Percentiles rank a stretch among this genome's conserved stretches.
Conservation (phyloP, 1,140 invertebrate species). For the Lordiphosa stackelbergi region DNA sequence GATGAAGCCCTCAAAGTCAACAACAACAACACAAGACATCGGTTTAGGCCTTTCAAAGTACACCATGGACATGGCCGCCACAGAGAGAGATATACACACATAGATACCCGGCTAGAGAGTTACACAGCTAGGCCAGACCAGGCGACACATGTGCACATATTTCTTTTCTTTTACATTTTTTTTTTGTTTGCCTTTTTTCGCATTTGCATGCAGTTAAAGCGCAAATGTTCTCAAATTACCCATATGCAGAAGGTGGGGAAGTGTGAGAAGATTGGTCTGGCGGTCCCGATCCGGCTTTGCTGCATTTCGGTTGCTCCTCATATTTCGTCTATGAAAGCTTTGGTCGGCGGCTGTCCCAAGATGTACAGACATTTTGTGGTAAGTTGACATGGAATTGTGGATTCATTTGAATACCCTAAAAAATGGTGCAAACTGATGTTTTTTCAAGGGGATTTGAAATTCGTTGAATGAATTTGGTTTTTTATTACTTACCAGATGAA, state of each 20-base stretch:
- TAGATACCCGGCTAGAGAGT: slow-evolving; percentile 15
- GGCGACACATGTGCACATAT: slow-evolving; percentile 65
- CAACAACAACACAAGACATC: slow-evolving; percentile 49
- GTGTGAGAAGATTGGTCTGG: slow-evolving; percentile 42
- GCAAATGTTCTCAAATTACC: slow-evolving; percentile 74
- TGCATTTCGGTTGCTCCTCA: slow-evolving; percentile 70
- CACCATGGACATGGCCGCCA: slow-evolving; percentile 37
- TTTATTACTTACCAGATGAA: not conserved
- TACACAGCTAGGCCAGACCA: slow-evolving; percentile 13
- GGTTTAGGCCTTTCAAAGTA: slow-evolving; percentile 73
- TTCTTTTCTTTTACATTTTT: slow-evolving; percentile 37
- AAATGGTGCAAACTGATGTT: too few species aligned
- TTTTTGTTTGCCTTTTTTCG: slow-evolving; percentile 28
- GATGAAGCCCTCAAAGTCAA: slow-evolving; percentile 74
- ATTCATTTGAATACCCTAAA: slow-evolving; percentile 3
- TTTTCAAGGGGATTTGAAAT: not conserved
- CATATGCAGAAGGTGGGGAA: slow-evolving; percentile 50
- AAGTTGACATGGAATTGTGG: slow-evolving; percentile 49
- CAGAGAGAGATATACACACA: slow-evolving; percentile 22
- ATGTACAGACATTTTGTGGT: slow-evolving; percentile 51
- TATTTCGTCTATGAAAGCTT: slow-evolving; percentile 67
- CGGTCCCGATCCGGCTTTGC: slow-evolving; percentile 43
- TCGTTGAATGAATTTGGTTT: not conserved
- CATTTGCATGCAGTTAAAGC: slow-evolving; percentile 66
- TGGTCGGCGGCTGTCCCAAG: slow-evolving; percentile 36